Evolutionary conservation across 2,797 vertebrate genomes (phyloP), one percentile per base, ranked within the genome.

Genomic region (Paramormyrops hopkinsi): DNA sequence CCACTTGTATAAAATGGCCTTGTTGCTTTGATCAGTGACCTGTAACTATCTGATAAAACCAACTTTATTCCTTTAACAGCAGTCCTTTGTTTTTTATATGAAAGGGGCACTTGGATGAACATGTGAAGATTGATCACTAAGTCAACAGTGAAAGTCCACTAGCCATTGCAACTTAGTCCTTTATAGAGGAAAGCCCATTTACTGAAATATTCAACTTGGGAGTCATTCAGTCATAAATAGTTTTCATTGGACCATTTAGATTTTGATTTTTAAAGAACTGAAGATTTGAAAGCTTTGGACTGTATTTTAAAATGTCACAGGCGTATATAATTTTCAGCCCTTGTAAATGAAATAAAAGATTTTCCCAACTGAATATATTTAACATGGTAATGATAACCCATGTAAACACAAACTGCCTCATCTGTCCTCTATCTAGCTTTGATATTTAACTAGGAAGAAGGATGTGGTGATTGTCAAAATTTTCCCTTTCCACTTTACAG

Each of bases 141-240:
- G 46, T 84, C 44, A 84, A 84, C 82, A 84, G 46, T 48, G 48
- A 50, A 84, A 84, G 82, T 84, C 82, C 82, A 84, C 82, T 50
- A 84, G n/a, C 82, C 48, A 50, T 29, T 29, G 46, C 22, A 50
- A 84, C n/a, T 46, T 46, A 51, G 37, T 84, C 46, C 46, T 48
- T 29, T 76, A 29, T 65, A 83, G 79, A 19, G 33, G 37, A 9
- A 82, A 46, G 1, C 1, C 22, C 9, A 12, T 65, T 29, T 65
- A 4, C 25, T 65, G 62, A 48, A 48, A 2, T 76, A 14, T 76
- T 76, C 14, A 19, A 14, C 14, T 41, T 76, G 5, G 14, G 69
- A 33, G 14, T 76, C 14, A 37, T 19, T 76, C 69, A 17, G 14
- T 37, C 29, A 76, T 76, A 48, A 84, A 12, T 84, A 50, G 82